A percentile compares a stretch with the other conserved stretches of the same genome.
These are phyloP conservation scores for Gobius niger DNA, from an alignment of 2,113 vertebrate species.

Conservation along the genomic window DNA sequence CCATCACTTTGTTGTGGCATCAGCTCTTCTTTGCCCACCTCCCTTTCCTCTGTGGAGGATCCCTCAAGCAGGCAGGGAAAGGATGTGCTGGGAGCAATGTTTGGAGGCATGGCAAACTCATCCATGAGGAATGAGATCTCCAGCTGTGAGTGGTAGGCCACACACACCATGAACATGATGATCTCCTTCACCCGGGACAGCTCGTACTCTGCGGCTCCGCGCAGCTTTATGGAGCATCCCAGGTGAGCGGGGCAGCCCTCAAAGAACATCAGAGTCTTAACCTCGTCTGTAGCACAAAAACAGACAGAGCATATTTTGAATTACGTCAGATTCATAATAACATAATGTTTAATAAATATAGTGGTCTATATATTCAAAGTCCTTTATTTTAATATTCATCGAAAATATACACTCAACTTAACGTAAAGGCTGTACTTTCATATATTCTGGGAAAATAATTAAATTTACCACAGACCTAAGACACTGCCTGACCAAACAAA, in stretches of 20 bases:
- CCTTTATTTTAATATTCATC: too few relatives aligned
- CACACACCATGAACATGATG: slow-evolving; percentile 93
- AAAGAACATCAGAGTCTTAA: slow-evolving; percentile 96
- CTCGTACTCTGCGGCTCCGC: slow-evolving; percentile 92
- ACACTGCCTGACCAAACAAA: too few relatives aligned
- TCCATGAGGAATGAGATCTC: slow-evolving; percentile 99
- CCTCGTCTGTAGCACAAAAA: slow-evolving; percentile 78
- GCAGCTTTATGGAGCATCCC: slow-evolving; percentile 94
- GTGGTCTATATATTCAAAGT: too few relatives aligned
- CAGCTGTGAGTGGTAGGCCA: slow-evolving; percentile 96
- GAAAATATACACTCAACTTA: too few relatives aligned
- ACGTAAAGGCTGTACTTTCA: too few relatives aligned
- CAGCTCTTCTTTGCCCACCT: slow-evolving; percentile 30
- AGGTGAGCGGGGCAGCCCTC: slow-evolving; percentile 92
- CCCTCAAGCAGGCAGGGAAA: slow-evolving; percentile 88
- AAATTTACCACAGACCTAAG: too few relatives aligned
- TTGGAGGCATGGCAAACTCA: slow-evolving; percentile 97
- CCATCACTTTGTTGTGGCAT: slow-evolving; percentile 30
- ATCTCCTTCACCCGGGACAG: slow-evolving; percentile 96
- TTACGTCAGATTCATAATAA: too few relatives aligned
- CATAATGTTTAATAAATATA: too few relatives aligned
- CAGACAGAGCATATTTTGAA: neutral
- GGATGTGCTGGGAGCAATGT: slow-evolving; percentile 80
- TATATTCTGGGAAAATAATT: too few relatives aligned
- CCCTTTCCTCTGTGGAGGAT: slow-evolving; percentile 38